A percentile compares a stretch with the other conserved stretches of the same genome.
Evolutionary conservation across 2,888 invertebrate genomes (phyloP).

Genomic region (Sericinus montela): DNA sequence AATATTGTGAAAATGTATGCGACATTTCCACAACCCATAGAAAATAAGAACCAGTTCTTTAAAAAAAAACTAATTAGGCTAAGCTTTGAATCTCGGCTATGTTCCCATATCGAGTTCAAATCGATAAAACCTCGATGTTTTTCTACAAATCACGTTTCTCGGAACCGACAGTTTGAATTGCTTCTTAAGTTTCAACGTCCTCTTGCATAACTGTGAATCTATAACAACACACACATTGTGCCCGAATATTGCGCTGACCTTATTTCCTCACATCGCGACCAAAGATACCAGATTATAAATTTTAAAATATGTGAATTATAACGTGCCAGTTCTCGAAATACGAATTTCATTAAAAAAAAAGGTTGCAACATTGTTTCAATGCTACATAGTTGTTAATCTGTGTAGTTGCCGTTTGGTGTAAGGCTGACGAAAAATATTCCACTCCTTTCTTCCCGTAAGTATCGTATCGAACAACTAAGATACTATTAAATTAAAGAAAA

Average conservation of each 20-base stretch:
- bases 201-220: constrained; percentile 60
- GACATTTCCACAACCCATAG: neutral
- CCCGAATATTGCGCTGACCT: constrained; percentile 59
- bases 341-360: no score
- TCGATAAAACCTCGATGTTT: constrained; percentile 68
- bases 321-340: no score
- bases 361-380: no score
- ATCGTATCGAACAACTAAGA: no score
- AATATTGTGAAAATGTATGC: neutral
- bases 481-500: no score
- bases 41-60: constrained; percentile 15
- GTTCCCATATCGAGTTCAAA: constrained; percentile 63
- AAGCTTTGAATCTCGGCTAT: constrained; percentile 57
- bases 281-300: neutral
- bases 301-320: neutral
- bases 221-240: constrained; percentile 51
- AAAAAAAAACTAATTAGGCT: constrained; percentile 30
- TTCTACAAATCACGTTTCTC: constrained; percentile 72
- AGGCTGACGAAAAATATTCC: no score
- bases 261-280: constrained; percentile 45
- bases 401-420: no score
- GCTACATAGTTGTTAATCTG: no score
- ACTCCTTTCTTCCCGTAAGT: no score
- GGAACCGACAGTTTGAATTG: constrained; percentile 45
- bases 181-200: constrained; percentile 59